Base-by-base conservation (phyloP, 2,797 vertebrate genomes). In the Channa striata region DNA sequence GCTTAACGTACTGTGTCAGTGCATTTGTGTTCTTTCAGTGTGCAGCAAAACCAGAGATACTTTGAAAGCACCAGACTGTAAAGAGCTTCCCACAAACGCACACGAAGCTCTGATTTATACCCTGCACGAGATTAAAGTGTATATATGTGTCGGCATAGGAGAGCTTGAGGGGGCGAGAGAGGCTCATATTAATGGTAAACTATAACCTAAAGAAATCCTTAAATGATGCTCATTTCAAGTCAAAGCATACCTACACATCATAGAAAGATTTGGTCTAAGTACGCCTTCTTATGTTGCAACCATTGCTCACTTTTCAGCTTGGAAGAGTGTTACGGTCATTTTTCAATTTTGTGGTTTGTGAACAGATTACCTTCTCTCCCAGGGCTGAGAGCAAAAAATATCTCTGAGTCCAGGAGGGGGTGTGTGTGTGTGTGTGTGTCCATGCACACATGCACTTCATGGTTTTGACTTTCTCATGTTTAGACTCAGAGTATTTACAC, bases 321-420 rank as follows among this genome's bases (percentile, higher is more conserved):
- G 85, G 85, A 91, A 78, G 59, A 64, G 76, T 36, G 70, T 89
- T 84, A 84, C 75, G 62, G 71, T 82, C 81, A 84, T 91, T 91
- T 92, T 90, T 91, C 86, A 87, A 87, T 91, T 91, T 87, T 90
- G 92, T 54, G 87, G 92, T 92, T 83, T 89, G 82, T 74, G 88
- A 89, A 90, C 80, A 83, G 80, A 92, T 88, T 91, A 88, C 62
- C 71, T 90, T 89, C 72, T 82, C 78, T 77, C 79, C 60, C 75
- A 70, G 68, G 61, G 68, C 83, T 74, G 44, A 73, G 68, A 89
- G 84, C 21, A 8, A 78, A 84, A 67, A 68, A 50, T 48, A 20
- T 56, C 56, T 50, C 37, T 46, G 56, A 61, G 77, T 58, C 59
- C 58, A 73, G 60, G 66, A 52, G 66, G 20, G 56, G 65, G 65